A percentile compares a stretch with the other conserved stretches of the same genome.
phyloP scores from a whole-genome alignment of 2,797 vertebrate species.

The Cyprinodon diabolis region DNA sequence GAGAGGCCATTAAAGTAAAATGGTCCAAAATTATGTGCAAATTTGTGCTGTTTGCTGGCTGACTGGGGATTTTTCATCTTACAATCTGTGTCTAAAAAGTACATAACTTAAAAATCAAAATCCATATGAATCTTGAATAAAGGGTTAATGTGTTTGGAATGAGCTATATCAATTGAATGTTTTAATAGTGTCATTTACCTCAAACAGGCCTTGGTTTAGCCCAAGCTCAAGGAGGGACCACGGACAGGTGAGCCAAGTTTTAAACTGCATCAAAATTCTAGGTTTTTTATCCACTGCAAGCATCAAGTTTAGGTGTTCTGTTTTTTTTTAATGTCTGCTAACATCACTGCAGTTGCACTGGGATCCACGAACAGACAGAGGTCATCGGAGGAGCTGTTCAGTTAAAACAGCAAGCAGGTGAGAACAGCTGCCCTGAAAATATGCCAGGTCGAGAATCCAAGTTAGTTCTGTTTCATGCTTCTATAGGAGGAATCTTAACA shows the following conservation, averaged over 20 bases:
- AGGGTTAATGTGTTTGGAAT: too few species aligned
- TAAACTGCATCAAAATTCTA: conserved; percentile 2
- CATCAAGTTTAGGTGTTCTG: neutral
- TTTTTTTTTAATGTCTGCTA: conserved; percentile 4
- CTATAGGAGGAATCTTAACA: too few species aligned
- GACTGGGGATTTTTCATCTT: too few species aligned
- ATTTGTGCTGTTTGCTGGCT: too few species aligned
- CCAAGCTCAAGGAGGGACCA: conserved; percentile 79
- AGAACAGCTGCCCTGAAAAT: conserved; percentile 36
- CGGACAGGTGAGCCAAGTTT: conserved; percentile 72
- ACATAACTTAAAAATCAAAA: too few species aligned
- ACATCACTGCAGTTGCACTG: conserved; percentile 81
- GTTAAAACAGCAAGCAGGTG: conserved; percentile 96
- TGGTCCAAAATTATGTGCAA: too few species aligned
- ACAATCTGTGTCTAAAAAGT: too few species aligned
- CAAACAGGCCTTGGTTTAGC: conserved; percentile 81
- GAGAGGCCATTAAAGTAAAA: too few species aligned
- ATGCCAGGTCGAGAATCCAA: conserved; percentile 20
- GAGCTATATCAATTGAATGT: neutral
- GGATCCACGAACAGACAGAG: conserved; percentile 88
- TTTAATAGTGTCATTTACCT: conserved; percentile 11
- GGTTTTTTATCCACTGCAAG: neutral
- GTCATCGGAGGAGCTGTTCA: conserved; percentile 86
- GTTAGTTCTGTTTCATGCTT: neutral
- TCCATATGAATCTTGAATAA: too few species aligned